Conservation (phyloP, 2,797 vertebrate genomes). For the Arrhamphus sclerolepis region DNA sequence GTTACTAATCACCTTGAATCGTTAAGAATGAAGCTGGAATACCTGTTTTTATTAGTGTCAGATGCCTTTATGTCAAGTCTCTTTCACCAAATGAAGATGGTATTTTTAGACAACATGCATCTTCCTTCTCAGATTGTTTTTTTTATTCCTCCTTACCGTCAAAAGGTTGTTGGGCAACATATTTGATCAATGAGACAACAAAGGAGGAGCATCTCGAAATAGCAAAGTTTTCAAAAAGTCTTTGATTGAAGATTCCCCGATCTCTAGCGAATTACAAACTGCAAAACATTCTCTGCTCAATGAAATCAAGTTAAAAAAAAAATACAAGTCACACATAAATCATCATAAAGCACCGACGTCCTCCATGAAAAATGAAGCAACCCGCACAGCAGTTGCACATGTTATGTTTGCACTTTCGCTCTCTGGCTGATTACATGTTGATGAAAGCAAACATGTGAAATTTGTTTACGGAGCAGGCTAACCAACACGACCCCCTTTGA, state of each 20-base stretch:
- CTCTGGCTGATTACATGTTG: not conserved
- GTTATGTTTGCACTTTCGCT: not conserved
- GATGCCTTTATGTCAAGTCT: constrained; percentile 11
- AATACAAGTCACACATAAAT: not conserved
- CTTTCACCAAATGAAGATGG: not conserved
- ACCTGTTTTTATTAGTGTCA: not conserved
- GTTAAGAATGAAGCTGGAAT: not conserved
- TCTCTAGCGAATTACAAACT: not conserved
- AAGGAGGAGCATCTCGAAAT: not conserved
- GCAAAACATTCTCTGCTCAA: not conserved
- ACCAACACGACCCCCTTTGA: not conserved
- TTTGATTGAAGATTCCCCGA: not conserved
- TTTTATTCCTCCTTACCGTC: constrained; percentile 44
- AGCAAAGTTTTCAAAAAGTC: no score
- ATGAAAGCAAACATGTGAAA: constrained; percentile 22
- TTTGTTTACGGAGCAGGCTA: constrained; percentile 33
- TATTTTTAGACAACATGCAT: constrained; percentile 15
- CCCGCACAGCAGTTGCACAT: not conserved
- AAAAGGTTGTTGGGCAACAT: not conserved
- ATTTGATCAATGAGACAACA: not conserved
- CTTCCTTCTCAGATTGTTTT: constrained; percentile 39
- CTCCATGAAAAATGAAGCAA: not conserved
- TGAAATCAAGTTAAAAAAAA: not conserved
- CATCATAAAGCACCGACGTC: not conserved
- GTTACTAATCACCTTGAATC: no score